Evolutionary conservation across 2,113 vertebrate species (phyloP).

Genomic region (Mionectes macconnelli): DNA sequence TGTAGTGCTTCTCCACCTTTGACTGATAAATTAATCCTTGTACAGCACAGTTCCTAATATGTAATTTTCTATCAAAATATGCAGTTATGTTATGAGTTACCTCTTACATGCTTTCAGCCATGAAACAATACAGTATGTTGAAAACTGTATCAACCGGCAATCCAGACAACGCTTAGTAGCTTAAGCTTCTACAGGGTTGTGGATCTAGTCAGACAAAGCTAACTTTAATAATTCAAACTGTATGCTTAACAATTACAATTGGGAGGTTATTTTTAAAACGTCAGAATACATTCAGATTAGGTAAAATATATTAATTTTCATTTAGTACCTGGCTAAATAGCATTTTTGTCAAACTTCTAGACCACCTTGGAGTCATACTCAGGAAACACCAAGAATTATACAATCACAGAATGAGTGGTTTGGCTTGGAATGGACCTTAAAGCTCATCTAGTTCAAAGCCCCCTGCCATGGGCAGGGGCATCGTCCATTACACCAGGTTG

Average conservation of each 20-base stretch:
- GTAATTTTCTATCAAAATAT: background rate
- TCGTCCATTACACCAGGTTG: background rate
- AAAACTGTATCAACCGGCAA: background rate
- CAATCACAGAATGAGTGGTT: background rate
- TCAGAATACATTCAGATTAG: background rate
- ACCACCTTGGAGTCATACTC: background rate
- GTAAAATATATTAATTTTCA: background rate
- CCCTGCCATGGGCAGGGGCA: background rate
- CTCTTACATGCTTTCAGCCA: no score
- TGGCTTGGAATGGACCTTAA: background rate
- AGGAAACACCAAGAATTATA: background rate
- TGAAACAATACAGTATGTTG: background rate
- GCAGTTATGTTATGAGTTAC: background rate
- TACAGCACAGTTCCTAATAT: background rate
- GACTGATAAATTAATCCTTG: background rate
- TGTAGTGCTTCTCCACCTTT: background rate
- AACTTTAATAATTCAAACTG: background rate
- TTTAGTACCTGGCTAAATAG: background rate
- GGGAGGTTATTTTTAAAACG: background rate
- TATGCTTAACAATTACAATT: background rate
- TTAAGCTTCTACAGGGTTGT: background rate
- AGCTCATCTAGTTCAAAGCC: accelerated
- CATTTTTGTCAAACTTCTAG: background rate
- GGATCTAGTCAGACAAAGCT: background rate
- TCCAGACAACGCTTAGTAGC: background rate